phyloP scores from a whole-genome alignment of 2,797 vertebrate species.

The Siniperca obscura region DNA sequence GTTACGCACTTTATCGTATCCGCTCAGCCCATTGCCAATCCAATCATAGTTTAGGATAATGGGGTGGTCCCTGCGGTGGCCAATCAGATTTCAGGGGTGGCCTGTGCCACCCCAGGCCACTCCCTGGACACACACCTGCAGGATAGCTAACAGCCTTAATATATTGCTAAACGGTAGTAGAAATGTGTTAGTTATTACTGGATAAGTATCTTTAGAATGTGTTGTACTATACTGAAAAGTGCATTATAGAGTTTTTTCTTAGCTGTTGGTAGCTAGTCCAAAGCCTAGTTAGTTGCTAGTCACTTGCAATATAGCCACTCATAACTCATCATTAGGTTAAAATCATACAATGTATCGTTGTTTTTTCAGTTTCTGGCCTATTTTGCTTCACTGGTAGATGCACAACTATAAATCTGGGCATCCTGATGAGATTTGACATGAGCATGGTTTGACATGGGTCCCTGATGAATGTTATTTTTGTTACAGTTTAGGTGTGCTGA shows the following conservation, averaged over 20 bases:
- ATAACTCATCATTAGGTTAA: background rate
- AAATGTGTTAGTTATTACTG: background rate
- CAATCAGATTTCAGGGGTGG: too few relatives aligned
- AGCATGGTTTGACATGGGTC: background rate
- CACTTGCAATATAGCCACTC: background rate
- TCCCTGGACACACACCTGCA: too few relatives aligned
- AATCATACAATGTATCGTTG: background rate
- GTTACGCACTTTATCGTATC: too few relatives aligned
- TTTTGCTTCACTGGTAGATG: background rate
- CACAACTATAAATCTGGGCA: background rate
- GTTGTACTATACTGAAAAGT: background rate
- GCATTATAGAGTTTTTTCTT: background rate
- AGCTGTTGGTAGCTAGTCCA: background rate
- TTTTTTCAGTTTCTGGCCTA: background rate
- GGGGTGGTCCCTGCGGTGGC: too few relatives aligned
- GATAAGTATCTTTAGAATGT: background rate
- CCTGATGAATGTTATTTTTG: conserved; percentile 3
- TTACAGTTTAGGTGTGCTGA: background rate
- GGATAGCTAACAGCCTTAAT: background rate
- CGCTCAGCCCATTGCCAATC: too few relatives aligned
- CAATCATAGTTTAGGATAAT: too few relatives aligned
- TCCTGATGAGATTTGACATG: background rate
- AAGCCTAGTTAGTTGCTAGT: background rate
- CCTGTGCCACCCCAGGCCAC: too few relatives aligned
- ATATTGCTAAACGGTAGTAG: background rate